Base-by-base conservation (phyloP, 2,888 invertebrate genomes). In the Amiota minor region DNA sequence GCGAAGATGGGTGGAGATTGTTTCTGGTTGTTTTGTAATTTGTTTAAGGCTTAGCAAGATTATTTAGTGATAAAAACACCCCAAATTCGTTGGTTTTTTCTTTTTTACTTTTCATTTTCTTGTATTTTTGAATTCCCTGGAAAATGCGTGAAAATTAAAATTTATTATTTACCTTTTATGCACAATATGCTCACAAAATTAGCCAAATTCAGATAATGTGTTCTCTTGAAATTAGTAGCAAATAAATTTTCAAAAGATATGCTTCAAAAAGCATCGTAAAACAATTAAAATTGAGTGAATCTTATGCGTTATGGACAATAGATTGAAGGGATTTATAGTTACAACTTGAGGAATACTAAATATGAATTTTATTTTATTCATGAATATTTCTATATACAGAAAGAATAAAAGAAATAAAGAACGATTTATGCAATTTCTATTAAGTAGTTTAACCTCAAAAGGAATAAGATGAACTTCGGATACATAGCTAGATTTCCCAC, bases 31-130 rank as follows among this genome's bases (percentile, higher is more conserved):
- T 79, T 79, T 35, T 78, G 80, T 80, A 81, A 81, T 81, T 84
- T 84, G 85, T 82, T 82, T 83, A 84, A 80, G 80, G 84, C 84
- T 84, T 85, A 84, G 85, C 81, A 84, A 84, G 82, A 84, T 84
- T 85, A 84, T 82, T 85, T 83, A 77, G 79, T 80, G 79, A 79
- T 78, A 86, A 82, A 81, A 84, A 83, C 84, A 82, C 77, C 81
- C 78, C 75, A 73, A 75, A 59, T 45, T 70, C 23, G 46, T 11
- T 59, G n/a, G 56, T 18, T 16, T 59, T 70, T 35, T 6, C 12
- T 16, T 59, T 59, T 35, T 35, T 35, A 35, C 35, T 35, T 35
- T 35, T 35, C 35, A 35, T 35, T 8, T 35, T 35, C 35, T 35
- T 35, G 35, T 35, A 35, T 35, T 20, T 50, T 49, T 20, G 50